Conservation (phyloP, 1,140 invertebrate species). For the Scaptomyza graminum region DNA sequence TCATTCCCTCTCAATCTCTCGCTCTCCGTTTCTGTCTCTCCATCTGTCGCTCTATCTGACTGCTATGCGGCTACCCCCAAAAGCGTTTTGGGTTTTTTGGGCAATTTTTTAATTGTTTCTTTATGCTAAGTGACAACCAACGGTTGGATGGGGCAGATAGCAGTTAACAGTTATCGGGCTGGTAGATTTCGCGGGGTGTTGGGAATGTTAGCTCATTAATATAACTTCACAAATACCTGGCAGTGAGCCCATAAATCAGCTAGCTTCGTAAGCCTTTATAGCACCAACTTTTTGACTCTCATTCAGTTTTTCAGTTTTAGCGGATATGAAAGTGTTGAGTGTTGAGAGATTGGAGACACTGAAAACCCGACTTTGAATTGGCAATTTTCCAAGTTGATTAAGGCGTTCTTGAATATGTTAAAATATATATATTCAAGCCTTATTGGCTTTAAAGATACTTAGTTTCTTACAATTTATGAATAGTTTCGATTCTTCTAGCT, state of each 20-base stretch:
- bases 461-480: no score
- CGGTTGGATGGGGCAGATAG: conserved; percentile 13
- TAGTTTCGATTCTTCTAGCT: no score
- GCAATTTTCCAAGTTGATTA: no score
- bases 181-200: not conserved
- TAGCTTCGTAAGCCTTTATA: conserved; percentile 66
- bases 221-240: conserved; percentile 64
- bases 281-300: conserved; percentile 3
- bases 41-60: conserved; percentile 21
- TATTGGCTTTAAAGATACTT: no score
- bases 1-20: not conserved
- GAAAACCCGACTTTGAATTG: no score
- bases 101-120: conserved; percentile 82
- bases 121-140: conserved; percentile 80
- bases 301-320: conserved; percentile 24
- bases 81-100: conserved; percentile 73
- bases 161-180: not conserved
- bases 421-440: no score
- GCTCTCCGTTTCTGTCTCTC: conserved; percentile 19
- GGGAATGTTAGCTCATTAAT: conserved; percentile 53
- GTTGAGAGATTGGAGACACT: no score
- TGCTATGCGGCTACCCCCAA: conserved; percentile 71
- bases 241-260: conserved; percentile 58
- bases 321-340: no score
- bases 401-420: no score